phyloP scores from a whole-genome alignment of 1,140 invertebrate genomes.

The Zaprionus gabonicus region DNA sequence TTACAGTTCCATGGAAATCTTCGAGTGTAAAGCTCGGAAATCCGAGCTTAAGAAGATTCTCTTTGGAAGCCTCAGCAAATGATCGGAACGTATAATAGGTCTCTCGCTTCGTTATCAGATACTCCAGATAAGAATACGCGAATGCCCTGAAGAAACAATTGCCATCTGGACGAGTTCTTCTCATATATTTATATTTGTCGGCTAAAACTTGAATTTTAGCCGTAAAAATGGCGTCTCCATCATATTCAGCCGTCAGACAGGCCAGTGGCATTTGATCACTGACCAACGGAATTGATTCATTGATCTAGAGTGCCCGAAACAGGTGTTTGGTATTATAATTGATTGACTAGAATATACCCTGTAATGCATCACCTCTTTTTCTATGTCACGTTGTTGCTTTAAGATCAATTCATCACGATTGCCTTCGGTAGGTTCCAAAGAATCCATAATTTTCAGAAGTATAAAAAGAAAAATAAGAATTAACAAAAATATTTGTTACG shows the following conservation, averaged over 20 bases:
- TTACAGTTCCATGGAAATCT: constrained; percentile 98
- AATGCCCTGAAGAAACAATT: constrained; percentile 99
- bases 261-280: constrained; percentile 90
- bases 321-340: not conserved
- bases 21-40: constrained; percentile 98
- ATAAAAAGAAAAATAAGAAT: not conserved
- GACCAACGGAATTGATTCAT: constrained; percentile 92
- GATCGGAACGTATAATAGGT: constrained; percentile 94
- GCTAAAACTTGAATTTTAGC: constrained; percentile 92
- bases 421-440: constrained; percentile 71
- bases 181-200: constrained; percentile 90
- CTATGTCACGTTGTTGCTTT: constrained; percentile 95
- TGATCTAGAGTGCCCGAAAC: constrained; percentile 88
- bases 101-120: constrained; percentile 91
- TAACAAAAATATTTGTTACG: constrained; percentile 19
- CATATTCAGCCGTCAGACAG: constrained; percentile 93
- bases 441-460: constrained; percentile 29
- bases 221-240: constrained; percentile 92
- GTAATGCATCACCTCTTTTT: constrained; percentile 90
- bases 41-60: constrained; percentile 92
- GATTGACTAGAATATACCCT: not conserved
- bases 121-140: constrained; percentile 96
- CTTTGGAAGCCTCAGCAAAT: constrained; percentile 93
- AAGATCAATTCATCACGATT: constrained; percentile 96
- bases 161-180: constrained; percentile 94